A percentile compares a stretch with the other conserved stretches of the same genome.
Conservation (phyloP, 2,113 vertebrate species). For the Enhydra lutris region DNA sequence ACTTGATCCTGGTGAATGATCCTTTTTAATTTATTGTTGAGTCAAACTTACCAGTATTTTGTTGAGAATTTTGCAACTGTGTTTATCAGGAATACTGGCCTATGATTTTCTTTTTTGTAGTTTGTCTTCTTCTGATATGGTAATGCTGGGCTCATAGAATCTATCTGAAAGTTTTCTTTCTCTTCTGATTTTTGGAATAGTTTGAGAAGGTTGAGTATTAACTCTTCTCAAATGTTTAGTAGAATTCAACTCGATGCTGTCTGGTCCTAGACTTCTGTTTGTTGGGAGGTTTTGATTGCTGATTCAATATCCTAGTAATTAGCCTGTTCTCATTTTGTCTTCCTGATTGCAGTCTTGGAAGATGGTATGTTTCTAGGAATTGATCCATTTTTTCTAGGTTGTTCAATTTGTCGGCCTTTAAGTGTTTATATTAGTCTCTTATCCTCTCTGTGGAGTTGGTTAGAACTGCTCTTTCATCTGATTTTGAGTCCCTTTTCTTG, state of each 20-base stretch:
- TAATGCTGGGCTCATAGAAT: background rate
- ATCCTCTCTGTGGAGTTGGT: background rate
- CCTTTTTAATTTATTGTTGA: background rate
- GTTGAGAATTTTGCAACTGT: background rate
- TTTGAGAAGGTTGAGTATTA: background rate
- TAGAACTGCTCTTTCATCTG: background rate
- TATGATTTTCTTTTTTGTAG: background rate
- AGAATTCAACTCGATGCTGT: background rate
- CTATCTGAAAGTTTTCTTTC: background rate
- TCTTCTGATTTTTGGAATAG: background rate
- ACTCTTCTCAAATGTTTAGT: background rate
- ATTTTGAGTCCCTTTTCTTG: background rate
- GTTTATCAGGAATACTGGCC: background rate
- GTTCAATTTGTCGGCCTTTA: background rate
- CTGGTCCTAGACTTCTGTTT: background rate
- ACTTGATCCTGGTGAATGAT: background rate
- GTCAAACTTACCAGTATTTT: background rate
- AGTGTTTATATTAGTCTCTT: background rate
- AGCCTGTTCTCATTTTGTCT: background rate
- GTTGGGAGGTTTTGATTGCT: background rate
- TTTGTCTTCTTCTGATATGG: background rate
- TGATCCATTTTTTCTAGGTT: background rate
- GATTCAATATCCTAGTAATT: background rate
- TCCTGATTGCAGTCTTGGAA: background rate
- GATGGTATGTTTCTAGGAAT: background rate